Conservation (phyloP, 35 echinoderm and acorn worm genomes). For the Stichopus chloronotus region DNA sequence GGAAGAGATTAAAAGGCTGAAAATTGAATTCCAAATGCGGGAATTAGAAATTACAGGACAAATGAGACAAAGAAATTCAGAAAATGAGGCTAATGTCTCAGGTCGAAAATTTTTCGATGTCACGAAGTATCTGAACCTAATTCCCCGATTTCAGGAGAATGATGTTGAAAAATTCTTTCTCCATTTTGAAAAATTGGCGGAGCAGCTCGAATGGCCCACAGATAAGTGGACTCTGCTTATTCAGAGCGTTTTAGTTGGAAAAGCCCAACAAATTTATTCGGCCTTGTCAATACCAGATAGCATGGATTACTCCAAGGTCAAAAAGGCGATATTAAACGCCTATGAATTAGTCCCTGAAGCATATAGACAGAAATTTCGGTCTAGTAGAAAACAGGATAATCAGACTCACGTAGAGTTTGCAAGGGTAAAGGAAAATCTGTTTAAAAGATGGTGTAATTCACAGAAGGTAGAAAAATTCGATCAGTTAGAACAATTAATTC, state of each 20-base stretch:
- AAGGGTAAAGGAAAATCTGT: constrained; percentile 45
- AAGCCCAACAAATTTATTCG: constrained; percentile 48
- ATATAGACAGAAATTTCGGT: constrained; percentile 56
- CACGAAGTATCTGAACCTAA: constrained; percentile 27
- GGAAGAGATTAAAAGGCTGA: not conserved
- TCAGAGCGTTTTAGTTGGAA: constrained; percentile 57
- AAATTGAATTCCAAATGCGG: not conserved
- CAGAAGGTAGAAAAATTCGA: not conserved
- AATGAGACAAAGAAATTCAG: not conserved
- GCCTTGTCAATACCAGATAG: constrained; percentile 17
- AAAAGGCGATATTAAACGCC: constrained; percentile 33
- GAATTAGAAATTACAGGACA: not conserved
- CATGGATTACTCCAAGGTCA: constrained; percentile 37
- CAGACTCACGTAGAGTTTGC: no score
- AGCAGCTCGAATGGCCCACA: constrained; percentile 14
- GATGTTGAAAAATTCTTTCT: constrained; percentile 51
- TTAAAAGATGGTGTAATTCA: not conserved
- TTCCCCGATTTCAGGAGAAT: constrained; percentile 52
- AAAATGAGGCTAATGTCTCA: not conserved
- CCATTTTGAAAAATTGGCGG: constrained; percentile 39
- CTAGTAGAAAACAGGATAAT: no score
- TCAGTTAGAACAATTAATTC: constrained; percentile 1
- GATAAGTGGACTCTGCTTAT: constrained; percentile 41
- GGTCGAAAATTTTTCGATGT: constrained; percentile 20
- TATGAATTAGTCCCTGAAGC: constrained; percentile 63